phyloP scores from a whole-genome alignment of 1,140 invertebrate species.

The Ceratitis capitata region DNA sequence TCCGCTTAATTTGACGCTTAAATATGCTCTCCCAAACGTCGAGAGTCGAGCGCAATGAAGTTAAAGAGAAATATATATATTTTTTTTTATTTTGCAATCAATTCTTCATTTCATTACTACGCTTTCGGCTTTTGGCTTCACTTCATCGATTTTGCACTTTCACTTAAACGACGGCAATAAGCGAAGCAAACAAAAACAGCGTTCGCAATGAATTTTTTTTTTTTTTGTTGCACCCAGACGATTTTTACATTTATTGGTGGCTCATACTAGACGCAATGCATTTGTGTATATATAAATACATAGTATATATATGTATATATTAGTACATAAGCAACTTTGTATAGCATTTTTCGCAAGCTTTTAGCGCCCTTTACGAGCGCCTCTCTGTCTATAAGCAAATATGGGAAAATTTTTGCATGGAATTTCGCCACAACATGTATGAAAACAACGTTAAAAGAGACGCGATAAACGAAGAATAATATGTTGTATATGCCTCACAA shows the following conservation, averaged over 20 bases:
- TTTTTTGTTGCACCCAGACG: too few relatives aligned
- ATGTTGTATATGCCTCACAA: background rate
- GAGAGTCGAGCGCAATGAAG: too few relatives aligned
- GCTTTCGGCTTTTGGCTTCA: background rate
- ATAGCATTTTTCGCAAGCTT: background rate
- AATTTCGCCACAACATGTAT: background rate
- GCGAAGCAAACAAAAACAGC: background rate
- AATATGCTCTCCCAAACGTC: background rate
- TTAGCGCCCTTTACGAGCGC: background rate
- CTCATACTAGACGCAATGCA: background rate
- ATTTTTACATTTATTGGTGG: background rate
- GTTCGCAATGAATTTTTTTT: background rate
- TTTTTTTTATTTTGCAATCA: background rate
- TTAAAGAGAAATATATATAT: background rate
- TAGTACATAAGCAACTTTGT: background rate
- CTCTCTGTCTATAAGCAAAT: background rate
- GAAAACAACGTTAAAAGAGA: background rate
- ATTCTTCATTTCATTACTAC: background rate
- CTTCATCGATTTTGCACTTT: constrained; percentile 27
- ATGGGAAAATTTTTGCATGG: background rate
- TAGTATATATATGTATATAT: background rate
- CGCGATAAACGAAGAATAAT: background rate
- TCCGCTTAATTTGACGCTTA: background rate
- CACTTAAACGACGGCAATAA: background rate
- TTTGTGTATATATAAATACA: background rate